Evolutionary conservation across 2,113 vertebrate genomes (phyloP), one percentile per base, ranked within the genome.

Genomic region (Spea bombifrons): DNA sequence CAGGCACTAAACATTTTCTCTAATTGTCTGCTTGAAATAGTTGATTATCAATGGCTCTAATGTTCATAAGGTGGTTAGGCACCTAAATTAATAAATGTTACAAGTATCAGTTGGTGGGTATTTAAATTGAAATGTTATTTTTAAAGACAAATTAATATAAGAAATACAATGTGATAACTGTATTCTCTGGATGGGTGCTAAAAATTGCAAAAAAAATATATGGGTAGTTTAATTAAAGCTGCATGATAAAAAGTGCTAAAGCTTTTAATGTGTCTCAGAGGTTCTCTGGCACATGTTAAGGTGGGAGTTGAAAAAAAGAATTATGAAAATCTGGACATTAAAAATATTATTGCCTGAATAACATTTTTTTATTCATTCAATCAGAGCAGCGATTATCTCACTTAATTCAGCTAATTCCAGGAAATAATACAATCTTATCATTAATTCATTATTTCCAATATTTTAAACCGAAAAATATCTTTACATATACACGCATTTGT

Each of bases 191-290:
- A 80, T 68, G 64, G 78, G 71, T 74, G 78, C 64, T 73, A 67
- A 80, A 75, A 80, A 80, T 78, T 43, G 49, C 30, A 59, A 80
- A 74, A 74, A n/a, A 30, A 30, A 30, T 30, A 74, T 80, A 80
- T 80, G 57, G 53, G 50, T 67, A 73, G 71, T 46, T 80, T 80
- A 80, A 80, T 80, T 80, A 80, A 80, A 74, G 53, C 71, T 80
- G 71, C 71, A 80, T 73, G 78, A 80, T 74, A 80, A 74, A 80
- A 80, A 74, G 64, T 80, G 66, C 52, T 74, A 66, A 80, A 68
- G 78, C 78, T 80, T 80, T 80, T 80, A 80, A 80, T 73, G 65
- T 68, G 71, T 80, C 78, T 80, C 77, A 47, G 52, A 80, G 71
- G 78, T 68, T 80, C 71, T 68, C 71, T 74, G 71, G 78, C 78